Base-by-base conservation (phyloP, 2,888 invertebrate species). In the Zygogramma bicolorata region DNA sequence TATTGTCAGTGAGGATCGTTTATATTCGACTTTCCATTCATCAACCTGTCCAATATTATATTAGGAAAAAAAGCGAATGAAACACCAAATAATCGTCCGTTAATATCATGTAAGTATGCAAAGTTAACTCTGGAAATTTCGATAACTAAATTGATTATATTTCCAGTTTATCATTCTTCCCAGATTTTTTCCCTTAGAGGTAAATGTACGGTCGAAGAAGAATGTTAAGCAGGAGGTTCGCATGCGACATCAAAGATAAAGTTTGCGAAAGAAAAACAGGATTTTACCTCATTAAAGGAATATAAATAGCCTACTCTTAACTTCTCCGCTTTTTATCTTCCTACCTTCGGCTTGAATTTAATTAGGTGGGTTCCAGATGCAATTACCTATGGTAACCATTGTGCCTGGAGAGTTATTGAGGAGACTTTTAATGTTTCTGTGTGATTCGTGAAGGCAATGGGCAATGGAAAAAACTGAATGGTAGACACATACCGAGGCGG, bases 241-340 rank as follows among this genome's bases (percentile, higher is more conserved):
- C 8, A 40, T 15, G 40, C 27, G 38, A 66, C 66, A 38, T 66
- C 66, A 66, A 58, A 66, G 34, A 20, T 57, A 53, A 61, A 31
- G 13, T 61, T 40, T 8, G 61, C 22, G 40, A 42, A 66, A 40
- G 66, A 27, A 66, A 66, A 66, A 66, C 66, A 57, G 38, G 66
- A 40, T 53, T 66, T 57, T 66, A 58, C 66, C 66, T 66, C 66
- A 40, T 66, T 66, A 42, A 34, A 27, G 53, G 57, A 66, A 66
- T 58, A 58, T 25, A 66, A 66, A 58, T 66, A 57, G 57, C 22
- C 38, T 40, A 20, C 25, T 62, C 27, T 25, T n/a, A 42, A 42
- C 66, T 66, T 58, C n/a, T 18, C 29, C n/a, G 13, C 8, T n/a
- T 63, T 65, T 57, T 49, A 66, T 58, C 38, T 58, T 25, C 13